Conservation (phyloP, 2,113 vertebrate species). For the Himantopus leucocephalus region DNA sequence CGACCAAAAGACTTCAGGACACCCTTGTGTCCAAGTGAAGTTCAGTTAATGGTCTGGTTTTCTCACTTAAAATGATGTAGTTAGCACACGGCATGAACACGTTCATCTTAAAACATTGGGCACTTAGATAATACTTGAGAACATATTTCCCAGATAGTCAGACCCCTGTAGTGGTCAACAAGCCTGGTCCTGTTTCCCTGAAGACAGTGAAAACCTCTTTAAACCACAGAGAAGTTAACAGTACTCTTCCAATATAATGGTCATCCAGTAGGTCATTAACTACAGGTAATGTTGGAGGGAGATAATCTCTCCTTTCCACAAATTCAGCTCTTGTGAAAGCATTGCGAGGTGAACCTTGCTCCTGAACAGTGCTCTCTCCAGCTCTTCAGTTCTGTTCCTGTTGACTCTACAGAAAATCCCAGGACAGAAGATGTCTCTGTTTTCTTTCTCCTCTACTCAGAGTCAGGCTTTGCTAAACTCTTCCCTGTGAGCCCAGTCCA, state of each 20-base stretch:
- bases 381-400: not conserved
- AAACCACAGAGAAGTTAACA: not conserved
- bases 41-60: not conserved
- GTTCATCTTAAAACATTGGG: not conserved
- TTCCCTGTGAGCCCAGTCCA: not conserved
- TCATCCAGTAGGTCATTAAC: not conserved
- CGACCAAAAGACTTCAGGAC: not conserved
- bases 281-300: not conserved
- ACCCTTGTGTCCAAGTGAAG: not conserved
- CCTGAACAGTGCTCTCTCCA: not conserved
- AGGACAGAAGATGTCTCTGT: not conserved
- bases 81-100: accelerated
- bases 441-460: not conserved
- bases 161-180: not conserved
- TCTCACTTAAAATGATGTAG: not conserved
- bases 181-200: not conserved
- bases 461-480: not conserved
- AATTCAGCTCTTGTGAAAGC: not conserved
- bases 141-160: not conserved
- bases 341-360: not conserved
- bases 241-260: not conserved
- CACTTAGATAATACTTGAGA: not conserved
- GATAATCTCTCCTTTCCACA: not conserved
- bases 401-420: not conserved
- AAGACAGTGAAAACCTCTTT: not conserved